Evolutionary conservation across 2,888 invertebrate species (phyloP).

Genomic region (Scaptomyza caliginosa): DNA sequence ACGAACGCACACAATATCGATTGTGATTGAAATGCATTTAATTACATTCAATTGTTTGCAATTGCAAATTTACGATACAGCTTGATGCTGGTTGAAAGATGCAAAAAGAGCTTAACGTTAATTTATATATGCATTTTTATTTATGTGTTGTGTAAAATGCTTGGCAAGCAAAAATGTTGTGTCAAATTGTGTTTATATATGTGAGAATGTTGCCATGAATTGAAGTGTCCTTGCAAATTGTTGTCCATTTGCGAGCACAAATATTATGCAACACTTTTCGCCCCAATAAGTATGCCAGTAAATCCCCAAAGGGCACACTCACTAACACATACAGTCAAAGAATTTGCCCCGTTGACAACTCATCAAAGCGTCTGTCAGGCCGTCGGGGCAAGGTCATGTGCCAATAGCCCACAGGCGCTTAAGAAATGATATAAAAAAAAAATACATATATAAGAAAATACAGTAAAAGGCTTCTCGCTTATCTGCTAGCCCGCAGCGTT

Average conservation of each 20-base stretch:
- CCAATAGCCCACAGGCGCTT: constrained; percentile 66
- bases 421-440: constrained; percentile 47
- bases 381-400: constrained; percentile 66
- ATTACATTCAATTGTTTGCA: constrained; percentile 66
- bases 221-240: constrained; percentile 51
- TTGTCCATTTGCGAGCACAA: constrained; percentile 57
- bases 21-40: constrained; percentile 67
- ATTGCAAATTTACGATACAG: constrained; percentile 36
- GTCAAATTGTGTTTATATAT: constrained; percentile 28
- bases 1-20: not conserved
- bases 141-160: not conserved
- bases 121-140: not conserved
- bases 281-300: constrained; percentile 67
- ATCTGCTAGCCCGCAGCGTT: constrained; percentile 40
- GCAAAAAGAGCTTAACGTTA: not conserved
- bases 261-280: constrained; percentile 76
- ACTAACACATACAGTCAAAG: not conserved
- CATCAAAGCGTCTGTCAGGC: constrained; percentile 60
- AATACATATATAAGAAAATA: not conserved
- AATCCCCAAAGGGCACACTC: constrained; percentile 48
- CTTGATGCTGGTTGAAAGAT: not conserved
- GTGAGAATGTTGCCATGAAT: constrained; percentile 5
- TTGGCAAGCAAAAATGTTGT: constrained; percentile 23
- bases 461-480: constrained; percentile 41
- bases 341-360: constrained; percentile 66